These are phyloP conservation scores for Epinotia brunnichana DNA, from an alignment of 2,888 invertebrate species.

Conservation along the genomic window DNA sequence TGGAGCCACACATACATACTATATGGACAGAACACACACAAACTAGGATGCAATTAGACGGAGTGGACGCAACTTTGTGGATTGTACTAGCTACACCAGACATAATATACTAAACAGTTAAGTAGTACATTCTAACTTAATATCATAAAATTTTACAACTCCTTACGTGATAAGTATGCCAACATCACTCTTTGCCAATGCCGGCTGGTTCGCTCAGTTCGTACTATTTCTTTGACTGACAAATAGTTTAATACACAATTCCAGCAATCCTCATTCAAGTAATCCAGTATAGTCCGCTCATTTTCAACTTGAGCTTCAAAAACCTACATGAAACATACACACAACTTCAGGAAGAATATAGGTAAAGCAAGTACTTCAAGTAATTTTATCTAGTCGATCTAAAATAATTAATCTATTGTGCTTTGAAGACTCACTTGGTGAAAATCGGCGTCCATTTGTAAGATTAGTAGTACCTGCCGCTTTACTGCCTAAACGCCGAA, in stretches of 20 bases:
- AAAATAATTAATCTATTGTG: no score
- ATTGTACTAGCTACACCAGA: not conserved
- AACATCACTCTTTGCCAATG: not conserved
- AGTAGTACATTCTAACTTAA: not conserved
- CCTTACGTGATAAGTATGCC: not conserved
- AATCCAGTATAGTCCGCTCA: not conserved
- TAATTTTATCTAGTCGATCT: no score
- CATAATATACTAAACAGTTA: not conserved
- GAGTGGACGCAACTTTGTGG: not conserved
- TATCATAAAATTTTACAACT: not conserved
- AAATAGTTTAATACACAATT: not conserved
- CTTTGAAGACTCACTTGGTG: no score
- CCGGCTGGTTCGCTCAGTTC: not conserved
- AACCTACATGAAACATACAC: not conserved
- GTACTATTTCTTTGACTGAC: not conserved
- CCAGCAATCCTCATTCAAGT: not conserved
- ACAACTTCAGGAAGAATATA: no score
- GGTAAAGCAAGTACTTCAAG: no score
- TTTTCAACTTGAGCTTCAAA: not conserved
- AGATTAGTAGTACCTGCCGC: no score
- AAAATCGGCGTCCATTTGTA: no score
- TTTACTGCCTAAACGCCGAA: no score
- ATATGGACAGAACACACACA: no score
- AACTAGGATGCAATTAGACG: no score
- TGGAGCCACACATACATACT: no score